These are phyloP conservation scores for Ochropleura plecta DNA, from an alignment of 2,888 invertebrate species.

Conservation along the genomic window DNA sequence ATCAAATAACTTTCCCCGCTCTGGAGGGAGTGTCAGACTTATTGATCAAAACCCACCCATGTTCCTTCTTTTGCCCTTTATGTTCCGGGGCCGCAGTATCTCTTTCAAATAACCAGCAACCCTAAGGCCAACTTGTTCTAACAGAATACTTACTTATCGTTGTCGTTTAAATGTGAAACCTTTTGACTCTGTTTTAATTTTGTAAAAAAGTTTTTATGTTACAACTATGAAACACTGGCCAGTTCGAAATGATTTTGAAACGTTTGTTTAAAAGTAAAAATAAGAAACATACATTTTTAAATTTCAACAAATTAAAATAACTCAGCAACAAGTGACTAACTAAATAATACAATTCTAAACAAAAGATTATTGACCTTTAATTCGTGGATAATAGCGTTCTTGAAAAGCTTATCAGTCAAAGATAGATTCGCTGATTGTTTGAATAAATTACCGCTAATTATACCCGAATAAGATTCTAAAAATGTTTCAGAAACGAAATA, in stretches of 20 bases:
- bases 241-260: neutral
- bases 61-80: too few species aligned
- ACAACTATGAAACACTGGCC: neutral
- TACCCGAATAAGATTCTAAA: conserved; percentile 14
- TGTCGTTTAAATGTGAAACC: neutral
- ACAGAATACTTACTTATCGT: neutral
- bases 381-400: conserved; percentile 36
- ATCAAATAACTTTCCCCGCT: too few species aligned
- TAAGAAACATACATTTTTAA: too few species aligned
- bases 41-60: too few species aligned
- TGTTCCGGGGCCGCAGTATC: too few species aligned
- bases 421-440: conserved; percentile 54
- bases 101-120: too few species aligned
- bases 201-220: neutral
- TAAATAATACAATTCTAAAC: conserved; percentile 19
- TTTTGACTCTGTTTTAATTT: neutral
- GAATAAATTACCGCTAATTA: conserved; percentile 61
- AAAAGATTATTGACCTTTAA: conserved; percentile 43
- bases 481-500: conserved; percentile 18
- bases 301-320: neutral
- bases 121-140: neutral
- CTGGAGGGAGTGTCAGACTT: too few species aligned
- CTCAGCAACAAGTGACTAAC: neutral
- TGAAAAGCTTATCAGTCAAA: conserved; percentile 61
- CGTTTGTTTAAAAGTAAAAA: too few species aligned